Evolutionary conservation across 1,140 invertebrate species (phyloP), one percentile per base, ranked within the genome.

Genomic region (Drosophila bipectinata): DNA sequence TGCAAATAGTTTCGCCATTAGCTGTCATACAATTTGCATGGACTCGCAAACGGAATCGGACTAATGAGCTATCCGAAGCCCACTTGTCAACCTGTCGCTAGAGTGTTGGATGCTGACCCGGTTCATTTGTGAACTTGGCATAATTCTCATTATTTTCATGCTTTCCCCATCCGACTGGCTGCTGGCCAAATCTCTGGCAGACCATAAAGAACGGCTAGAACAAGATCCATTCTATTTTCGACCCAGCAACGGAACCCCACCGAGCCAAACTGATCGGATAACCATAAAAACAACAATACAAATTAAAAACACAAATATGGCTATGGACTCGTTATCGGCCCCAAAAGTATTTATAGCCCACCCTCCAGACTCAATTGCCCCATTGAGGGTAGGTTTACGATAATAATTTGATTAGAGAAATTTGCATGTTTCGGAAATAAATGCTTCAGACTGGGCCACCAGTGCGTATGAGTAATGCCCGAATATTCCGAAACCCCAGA

Each of bases 71-170:
- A 74, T 56, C 14, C 47, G 52, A 77, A 48, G 39, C 41, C 41
- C 72, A 68, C 67, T 63, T 77, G 62, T 78, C 79, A 73, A 64
- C 44, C 37, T 74, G 60, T 67, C 52, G 49, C 44, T 52, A 53
- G 30, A 48, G 15, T n/a, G 2, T 54, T 34, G 59, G 39, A 57
- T 74, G 62, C 60, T 82, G 76, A 79, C 80, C 80, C 64, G 66
- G 45, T 72, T 72, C 60, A 62, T 72, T 21, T 58, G 26, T 62
- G 72, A 77, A 76, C 80, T 84, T 84, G 80, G 80, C 80, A 85
- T 69, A 79, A 79, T 84, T 79, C 63, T 49, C 26, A 48, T 69
- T 57, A 66, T 61, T 77, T 52, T 72, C 51, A 18, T 18, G 52
- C 26, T 32, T 61, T 56, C 44, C 48, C 15, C 15, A 15, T 8